Conservation (phyloP, 2,888 invertebrate genomes). For the Conistra vaccinii region DNA sequence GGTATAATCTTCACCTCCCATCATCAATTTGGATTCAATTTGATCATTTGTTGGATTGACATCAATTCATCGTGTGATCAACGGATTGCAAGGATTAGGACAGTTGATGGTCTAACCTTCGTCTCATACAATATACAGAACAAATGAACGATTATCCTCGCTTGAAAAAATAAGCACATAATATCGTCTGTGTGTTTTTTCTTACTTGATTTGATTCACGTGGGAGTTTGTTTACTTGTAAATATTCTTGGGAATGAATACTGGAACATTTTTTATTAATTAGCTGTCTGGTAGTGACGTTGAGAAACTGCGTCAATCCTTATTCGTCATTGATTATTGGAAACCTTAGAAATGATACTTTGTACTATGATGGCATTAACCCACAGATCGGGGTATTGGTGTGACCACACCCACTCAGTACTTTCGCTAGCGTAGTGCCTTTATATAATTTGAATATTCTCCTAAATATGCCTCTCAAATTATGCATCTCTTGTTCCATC, state of each 20-base stretch:
- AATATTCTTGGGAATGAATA: conserved; percentile 35
- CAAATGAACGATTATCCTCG: conserved; percentile 9
- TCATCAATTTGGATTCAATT: background rate
- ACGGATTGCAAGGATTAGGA: background rate
- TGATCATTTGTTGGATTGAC: too few species aligned
- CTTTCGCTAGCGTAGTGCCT: background rate
- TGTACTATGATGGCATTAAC: conserved; percentile 49
- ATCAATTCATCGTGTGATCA: conserved; percentile 7
- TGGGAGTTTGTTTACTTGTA: conserved; percentile 25
- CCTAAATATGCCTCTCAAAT: background rate
- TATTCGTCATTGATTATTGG: conserved; percentile 46
- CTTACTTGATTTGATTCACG: background rate
- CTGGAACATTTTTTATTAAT: conserved; percentile 38
- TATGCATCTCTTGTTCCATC: background rate
- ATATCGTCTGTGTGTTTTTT: conserved; percentile 6
- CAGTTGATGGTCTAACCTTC: background rate
- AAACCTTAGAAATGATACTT: conserved; percentile 40
- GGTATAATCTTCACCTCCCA: background rate
- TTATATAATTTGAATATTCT: background rate
- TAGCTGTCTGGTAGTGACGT: conserved; percentile 37
- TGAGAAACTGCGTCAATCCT: conserved; percentile 45
- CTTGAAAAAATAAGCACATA: conserved; percentile 7
- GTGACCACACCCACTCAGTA: conserved; percentile 5
- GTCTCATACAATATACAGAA: background rate
- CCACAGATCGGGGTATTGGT: background rate